Base-by-base conservation (phyloP, 2,113 vertebrate genomes). In the Mormoops blainvillei region DNA sequence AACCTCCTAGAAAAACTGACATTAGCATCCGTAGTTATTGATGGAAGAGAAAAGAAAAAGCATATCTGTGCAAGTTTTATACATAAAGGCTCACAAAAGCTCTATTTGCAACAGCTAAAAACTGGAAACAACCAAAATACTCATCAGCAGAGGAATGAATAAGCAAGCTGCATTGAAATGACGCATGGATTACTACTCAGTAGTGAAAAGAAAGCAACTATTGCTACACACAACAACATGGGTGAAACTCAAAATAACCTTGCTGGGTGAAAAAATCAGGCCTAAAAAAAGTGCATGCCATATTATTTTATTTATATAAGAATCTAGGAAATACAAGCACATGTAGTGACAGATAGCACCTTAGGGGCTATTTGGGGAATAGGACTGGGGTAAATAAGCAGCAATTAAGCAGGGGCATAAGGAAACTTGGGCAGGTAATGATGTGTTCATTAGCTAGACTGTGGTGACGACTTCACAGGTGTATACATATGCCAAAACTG, bases 351-450 rank as follows among this genome's bases (percentile, higher is more conserved):
- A 73, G 22, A 45, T 3, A 89, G 43, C 22, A 43, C 43, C 28
- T 36, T 33, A 16, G 24, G 19, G 4, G 4, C 22, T 48, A 20
- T 41, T 45, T 58, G n/a, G 54, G n/a, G 26, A 54, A 12, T 18
- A n/a, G 11, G 2, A 9, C 18, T 74, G 38, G 16, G 52, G 68
- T 33, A 7, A 0, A 3, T 50, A 73, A 14, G 13, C n/a, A 83
- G 2, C 0, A 1, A 36, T 20, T 26, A 65, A 16, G n/a, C 65
- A 31, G 3, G 1, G 2, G 10, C 67, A 38, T 15, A 18, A 63
- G n/a, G 12, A 68, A 70, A 38, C 18, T 33, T 71, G 48, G 9
- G 12, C 8, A n/a, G 4, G 22, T 38, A n/a, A 77, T 8, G 26
- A 18, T 43, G n/a, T 41, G 7, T 54, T 87, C 15, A 26, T 74